phyloP scores from a whole-genome alignment of 2,888 invertebrate species.

The Ganaspis brasiliensis region DNA sequence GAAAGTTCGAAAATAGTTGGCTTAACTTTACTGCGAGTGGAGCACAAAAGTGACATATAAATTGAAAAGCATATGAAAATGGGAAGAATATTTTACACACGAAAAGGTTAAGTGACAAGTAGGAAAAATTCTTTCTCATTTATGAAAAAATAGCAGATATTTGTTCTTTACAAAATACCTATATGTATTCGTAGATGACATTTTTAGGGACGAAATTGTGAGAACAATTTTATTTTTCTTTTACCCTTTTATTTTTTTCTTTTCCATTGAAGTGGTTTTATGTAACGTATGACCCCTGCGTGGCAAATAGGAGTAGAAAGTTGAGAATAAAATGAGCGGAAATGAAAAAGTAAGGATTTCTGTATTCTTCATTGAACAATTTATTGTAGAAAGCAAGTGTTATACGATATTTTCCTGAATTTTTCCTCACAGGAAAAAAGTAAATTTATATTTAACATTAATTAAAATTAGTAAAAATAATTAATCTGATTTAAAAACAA shows the following conservation, averaged over 20 bases:
- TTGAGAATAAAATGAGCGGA: slow-evolving; percentile 9
- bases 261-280: slow-evolving; percentile 10
- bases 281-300: slow-evolving; percentile 21
- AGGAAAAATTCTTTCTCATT: neutral
- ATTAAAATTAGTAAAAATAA: no score
- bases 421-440: no score
- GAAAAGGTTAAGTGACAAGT: neutral
- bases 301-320: neutral
- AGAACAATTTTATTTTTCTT: slow-evolving; percentile 14
- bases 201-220: slow-evolving; percentile 3
- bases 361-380: neutral
- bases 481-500: no score
- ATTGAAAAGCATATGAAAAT: neutral
- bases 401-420: neutral
- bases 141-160: neutral
- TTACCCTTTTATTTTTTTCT: neutral
- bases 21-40: neutral
- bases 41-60: neutral
- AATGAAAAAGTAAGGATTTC: neutral
- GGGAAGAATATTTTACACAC: neutral
- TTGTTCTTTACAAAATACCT: neutral
- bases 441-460: no score
- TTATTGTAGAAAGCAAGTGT: neutral
- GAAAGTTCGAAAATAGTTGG: neutral
- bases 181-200: neutral